Conservation (phyloP, 2,888 invertebrate genomes). For the Drosophila mimica region DNA sequence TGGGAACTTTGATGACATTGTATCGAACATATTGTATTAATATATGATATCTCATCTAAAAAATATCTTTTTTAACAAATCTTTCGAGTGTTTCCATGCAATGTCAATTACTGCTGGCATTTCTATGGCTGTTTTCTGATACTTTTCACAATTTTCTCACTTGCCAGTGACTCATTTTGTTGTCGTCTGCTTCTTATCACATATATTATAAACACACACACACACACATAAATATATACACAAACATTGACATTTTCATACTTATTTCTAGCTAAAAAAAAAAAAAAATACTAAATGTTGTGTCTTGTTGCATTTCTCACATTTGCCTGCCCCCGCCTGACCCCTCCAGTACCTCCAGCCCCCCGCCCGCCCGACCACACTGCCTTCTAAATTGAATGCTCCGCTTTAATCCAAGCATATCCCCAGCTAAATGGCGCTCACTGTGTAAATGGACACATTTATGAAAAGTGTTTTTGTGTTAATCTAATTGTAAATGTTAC, state of each 20-base stretch:
- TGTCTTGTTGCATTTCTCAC: conserved; percentile 52
- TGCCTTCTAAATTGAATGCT: conserved; percentile 43
- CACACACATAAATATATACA: conserved; percentile 1
- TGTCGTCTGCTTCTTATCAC: conserved; percentile 56
- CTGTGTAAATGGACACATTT: conserved; percentile 53
- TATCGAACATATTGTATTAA: neutral
- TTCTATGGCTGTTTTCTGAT: conserved; percentile 34
- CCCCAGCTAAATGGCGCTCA: conserved; percentile 50
- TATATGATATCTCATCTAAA: neutral
- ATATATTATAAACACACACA: conserved; percentile 6
- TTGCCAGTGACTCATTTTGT: conserved; percentile 54
- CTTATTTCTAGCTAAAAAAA: conserved; percentile 45
- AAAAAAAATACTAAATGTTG: conserved; percentile 41
- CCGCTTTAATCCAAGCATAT: conserved; percentile 37
- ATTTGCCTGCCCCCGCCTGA: conserved; percentile 59
- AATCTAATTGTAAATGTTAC: conserved; percentile 60
- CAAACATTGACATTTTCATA: conserved; percentile 47
- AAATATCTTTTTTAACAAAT: neutral
- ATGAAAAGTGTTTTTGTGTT: conserved; percentile 55
- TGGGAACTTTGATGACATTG: neutral
- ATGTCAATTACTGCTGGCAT: conserved; percentile 21
- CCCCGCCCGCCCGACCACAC: conserved; percentile 17
- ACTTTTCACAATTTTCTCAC: conserved; percentile 35
- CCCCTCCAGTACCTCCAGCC: conserved; percentile 29
- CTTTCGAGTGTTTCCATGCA: conserved; percentile 4